Base-by-base conservation (phyloP, 2,888 invertebrate species). In the Ochlodes sylvanus region DNA sequence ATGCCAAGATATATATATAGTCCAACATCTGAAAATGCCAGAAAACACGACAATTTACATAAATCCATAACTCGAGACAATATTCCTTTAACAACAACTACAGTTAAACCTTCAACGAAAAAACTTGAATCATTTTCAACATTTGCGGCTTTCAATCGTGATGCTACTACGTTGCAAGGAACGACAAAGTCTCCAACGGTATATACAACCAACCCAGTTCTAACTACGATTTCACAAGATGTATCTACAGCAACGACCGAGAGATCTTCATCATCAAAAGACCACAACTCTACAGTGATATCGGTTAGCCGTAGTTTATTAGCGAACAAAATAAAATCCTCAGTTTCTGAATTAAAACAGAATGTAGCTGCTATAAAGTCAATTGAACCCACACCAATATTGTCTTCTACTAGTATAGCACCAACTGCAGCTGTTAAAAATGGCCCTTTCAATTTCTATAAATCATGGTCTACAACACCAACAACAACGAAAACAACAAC, bases 401-500 rank as follows among this genome's bases (percentile, higher is more conserved):
- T 56, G 10, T 12, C 19, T 50, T 12, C 50, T 50, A 50, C 50
- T 2, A 50, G 17, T 19, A 4, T 4, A 7, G 15, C 42, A 44
- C 54, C 54, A 6, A 44, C 44, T 15, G 19, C 34, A 47, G 47
- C 17, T 34, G 5, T 6, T 56, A 12, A 55, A 3, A 27, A 27
- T 14, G 14, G 32, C 9, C 14, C 27, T 17, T 42, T 63, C 17
- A 63, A 14, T 15, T 17, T 14, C 7, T 10, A 27, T 21, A 47
- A 17, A 52, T 41, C 47, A 27, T 52, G 6, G 14, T 14, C 14
- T 52, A 52, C 52, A 34, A 52, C 32, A 21, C 14, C 60, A 15
- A 52, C 58, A 55, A 60, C 60, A 27, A n/a, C 50, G 0, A 66
- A 0, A 44, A 38, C 32, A 19, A 21, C 58, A 34, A 50, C 66